Percentiles rank a stretch among this genome's conserved stretches.
Conservation (phyloP, 1,140 invertebrate genomes). For the Drosophila saltans region DNA sequence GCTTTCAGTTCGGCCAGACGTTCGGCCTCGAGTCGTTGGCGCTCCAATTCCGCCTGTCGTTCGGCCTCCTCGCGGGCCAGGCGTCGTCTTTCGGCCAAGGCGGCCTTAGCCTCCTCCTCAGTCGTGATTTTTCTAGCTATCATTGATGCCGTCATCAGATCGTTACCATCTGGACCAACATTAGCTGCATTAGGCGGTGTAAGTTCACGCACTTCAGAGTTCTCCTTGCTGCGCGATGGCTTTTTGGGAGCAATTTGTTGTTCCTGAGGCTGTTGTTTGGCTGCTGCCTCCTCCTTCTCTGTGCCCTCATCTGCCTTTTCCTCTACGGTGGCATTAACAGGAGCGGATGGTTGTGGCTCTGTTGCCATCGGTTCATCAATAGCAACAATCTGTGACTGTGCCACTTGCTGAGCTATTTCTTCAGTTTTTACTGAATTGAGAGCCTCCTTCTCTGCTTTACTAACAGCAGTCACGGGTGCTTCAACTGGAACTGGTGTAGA, state of each 20-base stretch:
- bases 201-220: constrained; percentile 74
- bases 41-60: constrained; percentile 91
- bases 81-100: constrained; percentile 92
- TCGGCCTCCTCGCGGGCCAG: constrained; percentile 93
- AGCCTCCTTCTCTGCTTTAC: constrained; percentile 82
- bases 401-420: constrained; percentile 58
- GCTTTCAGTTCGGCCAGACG: constrained; percentile 89
- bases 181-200: constrained; percentile 53
- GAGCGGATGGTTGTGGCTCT: constrained; percentile 25
- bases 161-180: constrained; percentile 46
- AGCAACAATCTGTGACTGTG: constrained; percentile 15
- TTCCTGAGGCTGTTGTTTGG: constrained; percentile 26
- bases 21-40: constrained; percentile 89
- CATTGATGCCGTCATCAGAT: constrained; percentile 86
- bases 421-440: constrained; percentile 81
- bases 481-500: constrained; percentile 17
- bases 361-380: constrained; percentile 1
- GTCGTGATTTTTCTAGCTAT: constrained; percentile 89
- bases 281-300: constrained; percentile 68
- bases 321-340: constrained; percentile 59
- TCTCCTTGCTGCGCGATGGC: constrained; percentile 75
- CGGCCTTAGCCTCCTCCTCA: constrained; percentile 95
- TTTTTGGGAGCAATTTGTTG: constrained; percentile 45
- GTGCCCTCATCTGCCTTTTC: constrained; percentile 83
- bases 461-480: constrained; percentile 38